A percentile compares a stretch with the other conserved stretches of the same genome.
These are phyloP conservation scores for Pandemis corylana DNA, from an alignment of 2,888 invertebrate genomes.

Conservation along the genomic window DNA sequence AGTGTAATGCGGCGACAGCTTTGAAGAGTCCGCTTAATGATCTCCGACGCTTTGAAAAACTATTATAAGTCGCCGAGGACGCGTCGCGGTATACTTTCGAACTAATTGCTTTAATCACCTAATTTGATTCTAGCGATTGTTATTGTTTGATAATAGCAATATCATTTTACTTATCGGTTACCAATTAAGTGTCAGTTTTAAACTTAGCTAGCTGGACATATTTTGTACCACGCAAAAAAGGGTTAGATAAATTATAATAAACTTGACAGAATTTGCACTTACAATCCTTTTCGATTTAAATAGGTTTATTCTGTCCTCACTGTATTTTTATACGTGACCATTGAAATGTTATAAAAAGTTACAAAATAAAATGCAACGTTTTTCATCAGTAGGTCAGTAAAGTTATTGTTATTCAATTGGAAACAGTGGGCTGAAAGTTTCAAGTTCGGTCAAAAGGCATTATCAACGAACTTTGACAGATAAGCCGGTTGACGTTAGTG, in stretches of 20 bases:
- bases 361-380: not conserved
- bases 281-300: not conserved
- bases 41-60: slow-evolving; percentile 71
- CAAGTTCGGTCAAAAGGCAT: slow-evolving; percentile 22
- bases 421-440: slow-evolving; percentile 18
- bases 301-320: not conserved
- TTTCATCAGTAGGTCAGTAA: not conserved
- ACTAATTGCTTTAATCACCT: slow-evolving; percentile 35
- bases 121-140: slow-evolving; percentile 26
- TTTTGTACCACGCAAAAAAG: slow-evolving; percentile 13
- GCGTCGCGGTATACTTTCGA: slow-evolving; percentile 37
- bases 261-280: not conserved
- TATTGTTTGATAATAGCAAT: slow-evolving; percentile 33
- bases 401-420: not conserved
- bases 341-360: not conserved
- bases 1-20: slow-evolving; percentile 84
- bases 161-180: slow-evolving; percentile 31
- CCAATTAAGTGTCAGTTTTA: slow-evolving; percentile 37
- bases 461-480: slow-evolving; percentile 31
- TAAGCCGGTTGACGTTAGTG: slow-evolving; percentile 23
- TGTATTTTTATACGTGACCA: not conserved
- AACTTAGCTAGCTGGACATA: not conserved
- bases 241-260: slow-evolving; percentile 13
- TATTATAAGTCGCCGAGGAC: slow-evolving; percentile 55
- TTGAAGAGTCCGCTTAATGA: slow-evolving; percentile 81